These are phyloP conservation scores for Hyles vespertilio DNA, from an alignment of 1,140 invertebrate genomes.

Conservation along the genomic window DNA sequence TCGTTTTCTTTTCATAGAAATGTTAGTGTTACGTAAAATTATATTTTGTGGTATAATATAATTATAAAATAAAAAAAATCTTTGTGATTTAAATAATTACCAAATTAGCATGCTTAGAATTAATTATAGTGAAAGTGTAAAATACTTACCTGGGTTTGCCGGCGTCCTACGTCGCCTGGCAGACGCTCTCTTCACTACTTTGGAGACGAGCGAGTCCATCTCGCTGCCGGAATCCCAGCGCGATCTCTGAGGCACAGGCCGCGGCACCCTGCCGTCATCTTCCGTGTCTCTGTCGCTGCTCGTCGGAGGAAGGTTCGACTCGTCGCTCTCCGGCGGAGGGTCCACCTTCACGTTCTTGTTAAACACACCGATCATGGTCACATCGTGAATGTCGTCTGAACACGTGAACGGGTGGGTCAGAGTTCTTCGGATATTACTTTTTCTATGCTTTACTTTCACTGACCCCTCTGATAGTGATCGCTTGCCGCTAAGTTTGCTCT, in stretches of 20 bases:
- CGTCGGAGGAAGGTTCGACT: conserved; percentile 62
- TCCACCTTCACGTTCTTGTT: conserved; percentile 48
- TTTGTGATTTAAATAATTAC: too few species aligned
- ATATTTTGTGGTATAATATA: too few species aligned
- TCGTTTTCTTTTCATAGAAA: too few species aligned
- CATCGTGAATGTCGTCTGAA: conserved; percentile 50
- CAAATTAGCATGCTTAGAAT: not conserved
- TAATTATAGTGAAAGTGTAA: not conserved
- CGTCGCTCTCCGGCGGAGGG: conserved; percentile 58
- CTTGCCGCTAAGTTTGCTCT: conserved; percentile 57
- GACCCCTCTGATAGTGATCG: conserved; percentile 71
- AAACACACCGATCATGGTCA: conserved; percentile 50
- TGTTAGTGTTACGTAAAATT: too few species aligned
- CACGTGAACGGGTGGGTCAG: conserved; percentile 68
- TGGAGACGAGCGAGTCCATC: conserved; percentile 69
- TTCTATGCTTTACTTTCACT: conserved; percentile 68
- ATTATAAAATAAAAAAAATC: too few species aligned
- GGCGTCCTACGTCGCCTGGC: conserved; percentile 62
- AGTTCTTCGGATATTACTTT: conserved; percentile 69
- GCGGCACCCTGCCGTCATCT: conserved; percentile 51
- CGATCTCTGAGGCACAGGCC: conserved; percentile 42
- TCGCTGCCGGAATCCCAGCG: conserved; percentile 70
- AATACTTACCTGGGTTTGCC: conserved; percentile 59
- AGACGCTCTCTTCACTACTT: conserved; percentile 63
- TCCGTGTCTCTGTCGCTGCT: conserved; percentile 68